Evolutionary conservation across 1,140 invertebrate species (phyloP).

Genomic region (Phymastichus coffea): DNA sequence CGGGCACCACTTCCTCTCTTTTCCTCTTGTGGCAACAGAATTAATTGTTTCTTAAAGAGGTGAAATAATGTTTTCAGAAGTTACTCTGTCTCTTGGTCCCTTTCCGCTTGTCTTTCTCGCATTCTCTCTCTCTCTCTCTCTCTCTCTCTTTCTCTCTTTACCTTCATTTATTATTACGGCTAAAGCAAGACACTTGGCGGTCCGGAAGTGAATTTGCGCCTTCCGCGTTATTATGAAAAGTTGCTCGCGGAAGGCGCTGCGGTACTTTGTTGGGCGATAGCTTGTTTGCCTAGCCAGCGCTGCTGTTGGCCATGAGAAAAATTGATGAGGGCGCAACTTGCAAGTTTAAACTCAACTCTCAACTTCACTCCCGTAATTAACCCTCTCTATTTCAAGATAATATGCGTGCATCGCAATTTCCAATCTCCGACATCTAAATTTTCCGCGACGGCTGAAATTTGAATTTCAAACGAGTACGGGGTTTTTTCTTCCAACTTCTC

Average conservation of each 20-base stretch:
- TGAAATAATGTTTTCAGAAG: slow-evolving; percentile 51
- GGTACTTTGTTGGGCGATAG: not conserved
- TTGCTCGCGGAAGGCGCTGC: slow-evolving; percentile 1
- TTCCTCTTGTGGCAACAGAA: slow-evolving; percentile 42
- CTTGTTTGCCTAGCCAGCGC: too few species aligned
- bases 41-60: slow-evolving; percentile 54
- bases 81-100: slow-evolving; percentile 33
- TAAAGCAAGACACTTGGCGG: not conserved
- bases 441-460: too few species aligned
- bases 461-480: too few species aligned
- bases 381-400: too few species aligned
- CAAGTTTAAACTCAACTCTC: too few species aligned
- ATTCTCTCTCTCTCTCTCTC: not conserved
- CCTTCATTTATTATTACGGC: slow-evolving; percentile 1
- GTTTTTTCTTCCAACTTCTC: too few species aligned
- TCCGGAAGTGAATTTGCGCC: not conserved
- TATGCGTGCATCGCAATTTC: too few species aligned
- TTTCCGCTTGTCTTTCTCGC: not conserved
- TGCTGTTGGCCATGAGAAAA: too few species aligned
- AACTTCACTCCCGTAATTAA: too few species aligned
- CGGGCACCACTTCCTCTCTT: slow-evolving; percentile 22
- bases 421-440: too few species aligned
- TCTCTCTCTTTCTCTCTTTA: not conserved
- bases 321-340: too few species aligned
- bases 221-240: slow-evolving; percentile 4